Percentiles rank a stretch among this genome's conserved stretches.
These are phyloP conservation scores for Centropristis striata DNA, from an alignment of 2,113 vertebrate genomes.

Conservation along the genomic window DNA sequence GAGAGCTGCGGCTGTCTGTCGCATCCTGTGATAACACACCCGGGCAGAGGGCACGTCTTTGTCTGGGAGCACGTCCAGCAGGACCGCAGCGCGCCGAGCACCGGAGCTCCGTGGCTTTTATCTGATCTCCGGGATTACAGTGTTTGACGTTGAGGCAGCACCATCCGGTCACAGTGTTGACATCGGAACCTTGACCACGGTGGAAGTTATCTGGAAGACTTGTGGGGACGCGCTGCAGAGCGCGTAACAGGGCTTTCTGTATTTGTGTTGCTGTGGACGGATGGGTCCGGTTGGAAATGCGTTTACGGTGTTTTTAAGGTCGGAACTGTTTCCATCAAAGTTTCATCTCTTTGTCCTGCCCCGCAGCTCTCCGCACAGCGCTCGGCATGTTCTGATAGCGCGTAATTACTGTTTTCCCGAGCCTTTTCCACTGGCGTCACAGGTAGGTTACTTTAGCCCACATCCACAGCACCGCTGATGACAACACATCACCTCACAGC, in stretches of 20 bases:
- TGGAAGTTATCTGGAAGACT: constrained; percentile 52
- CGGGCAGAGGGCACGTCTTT: constrained; percentile 48
- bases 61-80: constrained; percentile 20
- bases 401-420: constrained; percentile 15
- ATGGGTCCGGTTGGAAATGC: not conserved
- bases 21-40: constrained; percentile 34
- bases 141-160: not conserved
- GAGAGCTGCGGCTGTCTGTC: constrained; percentile 29
- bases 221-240: constrained; percentile 12
- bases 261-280: not conserved
- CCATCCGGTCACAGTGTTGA: constrained; percentile 48
- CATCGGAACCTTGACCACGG: constrained; percentile 12
- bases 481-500: constrained; percentile 13
- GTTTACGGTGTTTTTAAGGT: not conserved
- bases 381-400: constrained; percentile 37
- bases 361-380: not conserved
- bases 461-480: constrained; percentile 6
- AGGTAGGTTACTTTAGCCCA: constrained; percentile 18
- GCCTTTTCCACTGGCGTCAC: constrained; percentile 38
- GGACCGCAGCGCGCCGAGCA: not conserved
- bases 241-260: not conserved
- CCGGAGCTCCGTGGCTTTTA: not conserved
- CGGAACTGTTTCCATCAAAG: constrained; percentile 33
- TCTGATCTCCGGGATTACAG: constrained; percentile 20
- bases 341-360: constrained; percentile 32